Base-by-base conservation (phyloP, 2,113 vertebrate species). In the Paradoxurus hermaphroditus region DNA sequence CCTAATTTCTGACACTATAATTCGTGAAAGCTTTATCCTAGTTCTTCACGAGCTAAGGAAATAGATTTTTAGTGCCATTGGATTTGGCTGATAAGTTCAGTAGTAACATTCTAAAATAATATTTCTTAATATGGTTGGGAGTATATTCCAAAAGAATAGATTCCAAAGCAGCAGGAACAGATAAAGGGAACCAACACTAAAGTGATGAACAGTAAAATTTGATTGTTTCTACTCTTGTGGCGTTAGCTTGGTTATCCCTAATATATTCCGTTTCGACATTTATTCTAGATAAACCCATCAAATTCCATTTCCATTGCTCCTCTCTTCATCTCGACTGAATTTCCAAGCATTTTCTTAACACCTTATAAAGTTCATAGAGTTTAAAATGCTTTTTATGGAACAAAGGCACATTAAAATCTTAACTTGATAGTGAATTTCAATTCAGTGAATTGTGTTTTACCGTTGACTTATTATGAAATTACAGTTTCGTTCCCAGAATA, bases 321-420 rank as follows among this genome's bases (percentile, higher is more conserved):
- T 77, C 1, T 90, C 36, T 62, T 41, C 68, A 59, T 82, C 56
- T 67, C 75, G 84, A 95, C 72, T 62, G 19, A 93, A 67, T 93
- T 94, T 15, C 21, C 36, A 97, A 75, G 29, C 78, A 82, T 91
- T 86, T 97, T 93, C 89, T 93, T 94, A 95, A 72, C 25, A 81
- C 21, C 12, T 95, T 75, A 93, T 79, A 62, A 98, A 93, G 81
- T 59, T 78, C 83, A 81, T 29, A 84, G 63, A 79, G n/a, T 96
- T 98, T 77, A 86, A 97, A 97, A 92, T 96, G 39, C 46, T 84
- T 96, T 97, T 95, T 94, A 82, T 96, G 79, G n/a, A 97, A 95
- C 65, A 86, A 91, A 73, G 10, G 41, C 91, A 13, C 46, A 51
- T 91, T 93, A 68, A 94, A 97, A 97, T 12, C 86, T 96, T 83